Conservation (phyloP, 2,888 invertebrate genomes). For the Omphaloscelis lunosa region DNA sequence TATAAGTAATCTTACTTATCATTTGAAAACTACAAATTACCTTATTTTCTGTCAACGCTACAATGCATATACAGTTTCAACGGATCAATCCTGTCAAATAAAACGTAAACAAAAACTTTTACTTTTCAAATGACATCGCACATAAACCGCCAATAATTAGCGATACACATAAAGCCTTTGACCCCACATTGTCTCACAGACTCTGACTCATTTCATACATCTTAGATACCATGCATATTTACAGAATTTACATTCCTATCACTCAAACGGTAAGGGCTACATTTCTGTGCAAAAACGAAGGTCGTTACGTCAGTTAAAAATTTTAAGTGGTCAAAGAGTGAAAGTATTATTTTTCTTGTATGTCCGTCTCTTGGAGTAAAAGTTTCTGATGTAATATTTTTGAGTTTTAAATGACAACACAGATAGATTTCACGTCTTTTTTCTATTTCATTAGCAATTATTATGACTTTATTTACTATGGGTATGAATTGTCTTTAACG, state of each 20-base stretch:
- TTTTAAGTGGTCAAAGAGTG: slow-evolving; percentile 76
- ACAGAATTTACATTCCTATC: slow-evolving; percentile 59
- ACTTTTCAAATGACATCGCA: slow-evolving; percentile 65
- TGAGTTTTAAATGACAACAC: slow-evolving; percentile 71
- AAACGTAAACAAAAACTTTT: slow-evolving; percentile 49
- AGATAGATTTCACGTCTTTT: slow-evolving; percentile 66
- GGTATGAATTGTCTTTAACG: background rate
- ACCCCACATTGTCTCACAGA: slow-evolving; percentile 82
- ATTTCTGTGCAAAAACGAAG: slow-evolving; percentile 54
- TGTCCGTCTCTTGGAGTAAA: slow-evolving; percentile 87
- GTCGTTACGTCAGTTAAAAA: slow-evolving; percentile 69
- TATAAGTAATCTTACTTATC: background rate
- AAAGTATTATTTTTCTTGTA: slow-evolving; percentile 85
- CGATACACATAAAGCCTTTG: slow-evolving; percentile 79
- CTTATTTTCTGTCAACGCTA: background rate
- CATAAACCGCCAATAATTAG: slow-evolving; percentile 61
- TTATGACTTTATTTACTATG: slow-evolving; percentile 27
- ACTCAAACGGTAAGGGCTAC: slow-evolving; percentile 38
- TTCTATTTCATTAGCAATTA: slow-evolving; percentile 59
- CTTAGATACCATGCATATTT: slow-evolving; percentile 42
- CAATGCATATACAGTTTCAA: background rate
- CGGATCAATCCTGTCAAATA: slow-evolving; percentile 1
- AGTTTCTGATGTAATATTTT: slow-evolving; percentile 87
- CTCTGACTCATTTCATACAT: slow-evolving; percentile 56
- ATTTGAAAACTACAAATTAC: background rate